phyloP scores from a whole-genome alignment of 2,888 invertebrate genomes.

The Buathra laborator region DNA sequence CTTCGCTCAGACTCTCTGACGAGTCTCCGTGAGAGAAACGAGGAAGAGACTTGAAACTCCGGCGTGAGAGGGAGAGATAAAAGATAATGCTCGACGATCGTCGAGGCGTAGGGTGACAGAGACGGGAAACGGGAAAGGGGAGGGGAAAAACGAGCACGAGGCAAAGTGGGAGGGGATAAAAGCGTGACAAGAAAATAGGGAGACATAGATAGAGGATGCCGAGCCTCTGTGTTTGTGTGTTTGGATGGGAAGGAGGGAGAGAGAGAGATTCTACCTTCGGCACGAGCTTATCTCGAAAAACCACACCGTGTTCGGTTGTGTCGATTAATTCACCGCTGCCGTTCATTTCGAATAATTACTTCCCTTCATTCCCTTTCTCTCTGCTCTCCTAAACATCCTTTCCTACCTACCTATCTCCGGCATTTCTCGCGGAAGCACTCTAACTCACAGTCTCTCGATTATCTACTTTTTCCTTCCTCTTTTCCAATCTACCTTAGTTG shows the following conservation, averaged over 20 bases:
- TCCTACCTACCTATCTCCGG: slow-evolving; percentile 9
- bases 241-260: background rate
- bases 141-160: slow-evolving; percentile 34
- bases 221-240: slow-evolving; percentile 20
- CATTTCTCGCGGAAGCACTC: slow-evolving; percentile 30
- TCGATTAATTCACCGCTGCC: slow-evolving; percentile 57
- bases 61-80: slow-evolving; percentile 21
- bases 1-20: slow-evolving; percentile 55
- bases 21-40: slow-evolving; percentile 15
- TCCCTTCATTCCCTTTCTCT: slow-evolving; percentile 27
- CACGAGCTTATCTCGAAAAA: slow-evolving; percentile 68
- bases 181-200: slow-evolving; percentile 23
- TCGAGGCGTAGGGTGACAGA: slow-evolving; percentile 23
- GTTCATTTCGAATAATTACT: slow-evolving; percentile 64
- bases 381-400: slow-evolving; percentile 10
- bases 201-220: background rate
- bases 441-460: slow-evolving; percentile 19
- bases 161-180: slow-evolving; percentile 34
- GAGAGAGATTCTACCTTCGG: slow-evolving; percentile 37
- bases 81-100: slow-evolving; percentile 42
- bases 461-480: slow-evolving; percentile 26
- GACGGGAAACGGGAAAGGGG: background rate
- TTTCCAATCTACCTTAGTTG: background rate
- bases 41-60: slow-evolving; percentile 35
- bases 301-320: slow-evolving; percentile 56